A percentile compares a stretch with the other conserved stretches of the same genome.
These are phyloP conservation scores for Diplodus puntazzo DNA, from an alignment of 2,797 vertebrate genomes.

Conservation along the genomic window DNA sequence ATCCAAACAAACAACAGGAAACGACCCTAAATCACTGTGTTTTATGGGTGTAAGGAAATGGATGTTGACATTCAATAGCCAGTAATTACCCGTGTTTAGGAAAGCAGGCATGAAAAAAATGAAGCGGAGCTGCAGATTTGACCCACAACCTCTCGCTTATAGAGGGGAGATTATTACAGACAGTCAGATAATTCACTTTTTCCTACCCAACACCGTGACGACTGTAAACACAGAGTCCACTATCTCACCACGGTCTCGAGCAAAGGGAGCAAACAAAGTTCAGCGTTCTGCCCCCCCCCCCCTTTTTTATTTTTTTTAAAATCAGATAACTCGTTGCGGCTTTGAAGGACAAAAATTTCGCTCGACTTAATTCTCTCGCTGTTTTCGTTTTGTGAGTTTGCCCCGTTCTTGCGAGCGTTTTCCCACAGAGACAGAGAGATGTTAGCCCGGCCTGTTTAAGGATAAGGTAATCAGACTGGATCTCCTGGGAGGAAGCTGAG, in stretches of 20 bases:
- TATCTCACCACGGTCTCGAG: constrained; percentile 9
- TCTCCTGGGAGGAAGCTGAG: constrained; percentile 67
- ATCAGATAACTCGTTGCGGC: background rate
- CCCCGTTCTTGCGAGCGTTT: background rate
- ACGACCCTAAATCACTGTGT: constrained; percentile 53
- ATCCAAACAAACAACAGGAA: constrained; percentile 64
- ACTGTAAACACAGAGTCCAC: constrained; percentile 13
- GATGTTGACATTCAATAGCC: constrained; percentile 65
- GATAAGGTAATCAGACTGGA: constrained; percentile 52
- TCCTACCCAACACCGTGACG: background rate
- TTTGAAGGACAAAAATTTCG: background rate
- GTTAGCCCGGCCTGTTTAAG: constrained; percentile 40
- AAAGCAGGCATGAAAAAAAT: constrained; percentile 22
- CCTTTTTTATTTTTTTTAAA: background rate
- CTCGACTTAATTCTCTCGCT: background rate
- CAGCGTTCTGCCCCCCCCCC: background rate
- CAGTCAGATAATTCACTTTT: background rate
- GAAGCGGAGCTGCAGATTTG: constrained; percentile 5
- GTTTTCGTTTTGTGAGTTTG: background rate
- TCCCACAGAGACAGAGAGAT: constrained; percentile 29
- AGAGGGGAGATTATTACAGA: constrained; percentile 6
- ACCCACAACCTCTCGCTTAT: constrained; percentile 28
- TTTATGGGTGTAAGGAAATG: constrained; percentile 61
- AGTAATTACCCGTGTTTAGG: constrained; percentile 60
- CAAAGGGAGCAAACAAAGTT: constrained; percentile 18